These are phyloP conservation scores for Myrmecobius fasciatus DNA, from an alignment of 2,113 vertebrate species.

Conservation along the genomic window DNA sequence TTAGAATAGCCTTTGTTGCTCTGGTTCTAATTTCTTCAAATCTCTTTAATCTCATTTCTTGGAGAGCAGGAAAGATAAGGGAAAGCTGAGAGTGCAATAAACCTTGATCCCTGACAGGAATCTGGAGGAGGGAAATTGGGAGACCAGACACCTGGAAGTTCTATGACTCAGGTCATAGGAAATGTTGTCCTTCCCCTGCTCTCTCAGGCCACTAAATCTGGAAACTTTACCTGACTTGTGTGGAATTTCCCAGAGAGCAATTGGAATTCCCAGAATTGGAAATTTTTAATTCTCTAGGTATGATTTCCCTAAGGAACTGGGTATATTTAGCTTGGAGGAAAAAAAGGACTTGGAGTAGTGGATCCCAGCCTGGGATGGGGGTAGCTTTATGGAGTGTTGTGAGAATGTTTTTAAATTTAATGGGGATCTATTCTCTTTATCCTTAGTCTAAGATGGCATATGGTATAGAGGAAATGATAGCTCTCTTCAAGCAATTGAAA, in stretches of 20 bases:
- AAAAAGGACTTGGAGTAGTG: neutral
- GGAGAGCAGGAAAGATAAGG: neutral
- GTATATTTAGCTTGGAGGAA: neutral
- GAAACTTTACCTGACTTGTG: conserved; percentile 57
- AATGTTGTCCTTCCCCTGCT: conserved; percentile 40
- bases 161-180: conserved; percentile 70
- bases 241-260: conserved; percentile 62
- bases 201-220: conserved; percentile 16
- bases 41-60: neutral
- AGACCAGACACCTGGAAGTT: conserved; percentile 47
- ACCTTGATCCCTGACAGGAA: neutral
- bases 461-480: neutral
- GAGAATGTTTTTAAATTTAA: neutral
- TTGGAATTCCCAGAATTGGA: conserved; percentile 76
- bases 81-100: too few species aligned
- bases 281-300: conserved; percentile 64
- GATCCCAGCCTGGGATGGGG: neutral
- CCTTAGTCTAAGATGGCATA: neutral
- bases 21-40: conserved; percentile 2
- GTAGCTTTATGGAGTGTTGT: neutral
- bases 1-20: neutral
- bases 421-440: too few species aligned
- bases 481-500: neutral
- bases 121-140: neutral
- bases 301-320: conserved; percentile 34